Evolutionary conservation across 2,113 vertebrate species (phyloP).

Genomic region (Muntiacus muntjak): DNA sequence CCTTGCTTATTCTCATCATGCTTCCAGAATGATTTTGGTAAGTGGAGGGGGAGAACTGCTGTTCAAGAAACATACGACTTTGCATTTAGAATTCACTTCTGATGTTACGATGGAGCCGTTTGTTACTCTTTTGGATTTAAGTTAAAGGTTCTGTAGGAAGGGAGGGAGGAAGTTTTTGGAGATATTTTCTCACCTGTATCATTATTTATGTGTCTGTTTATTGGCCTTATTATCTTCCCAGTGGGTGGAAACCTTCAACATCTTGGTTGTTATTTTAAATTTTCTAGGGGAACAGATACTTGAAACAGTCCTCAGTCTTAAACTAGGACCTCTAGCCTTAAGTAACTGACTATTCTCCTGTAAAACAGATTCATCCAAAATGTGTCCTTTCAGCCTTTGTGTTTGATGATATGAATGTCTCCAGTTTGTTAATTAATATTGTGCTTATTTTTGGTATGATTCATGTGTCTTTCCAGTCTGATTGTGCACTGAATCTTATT

Average conservation of each 20-base stretch:
- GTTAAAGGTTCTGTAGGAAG: background rate
- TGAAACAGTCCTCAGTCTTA: background rate
- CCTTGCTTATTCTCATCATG: background rate
- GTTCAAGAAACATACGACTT: background rate
- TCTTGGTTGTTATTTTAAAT: background rate
- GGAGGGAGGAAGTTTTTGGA: background rate
- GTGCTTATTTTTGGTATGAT: background rate
- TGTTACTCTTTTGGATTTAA: background rate
- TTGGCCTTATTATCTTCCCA: background rate
- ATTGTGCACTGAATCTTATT: background rate
- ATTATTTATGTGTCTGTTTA: background rate
- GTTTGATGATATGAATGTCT: background rate
- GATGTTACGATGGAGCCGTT: background rate
- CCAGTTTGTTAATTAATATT: constrained; percentile 7
- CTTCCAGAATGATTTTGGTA: too few relatives aligned
- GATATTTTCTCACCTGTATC: background rate
- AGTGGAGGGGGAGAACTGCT: background rate
- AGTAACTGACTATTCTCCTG: background rate
- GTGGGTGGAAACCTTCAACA: background rate
- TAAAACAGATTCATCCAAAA: background rate
- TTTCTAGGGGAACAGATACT: background rate
- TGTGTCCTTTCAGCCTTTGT: background rate
- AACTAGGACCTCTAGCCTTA: background rate
- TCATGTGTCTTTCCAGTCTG: background rate
- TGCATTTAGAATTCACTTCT: background rate